Evolutionary conservation across 2,797 vertebrate species (phyloP).

Genomic region (Protonibea diacanthus): DNA sequence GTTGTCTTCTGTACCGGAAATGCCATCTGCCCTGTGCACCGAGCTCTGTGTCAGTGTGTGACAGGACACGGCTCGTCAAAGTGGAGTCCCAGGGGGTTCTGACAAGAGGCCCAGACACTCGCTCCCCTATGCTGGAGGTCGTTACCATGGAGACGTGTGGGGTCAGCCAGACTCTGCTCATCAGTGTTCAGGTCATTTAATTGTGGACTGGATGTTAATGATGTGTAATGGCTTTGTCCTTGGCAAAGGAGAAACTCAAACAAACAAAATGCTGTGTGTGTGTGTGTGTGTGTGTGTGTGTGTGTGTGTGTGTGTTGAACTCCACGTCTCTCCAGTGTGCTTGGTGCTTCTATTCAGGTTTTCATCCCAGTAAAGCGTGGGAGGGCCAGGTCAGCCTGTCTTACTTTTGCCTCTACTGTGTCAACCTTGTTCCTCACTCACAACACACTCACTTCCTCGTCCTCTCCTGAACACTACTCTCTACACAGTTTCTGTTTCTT

Average conservation of each 20-base stretch:
- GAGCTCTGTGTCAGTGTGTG: slow-evolving; percentile 71
- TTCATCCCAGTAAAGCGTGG: slow-evolving; percentile 63
- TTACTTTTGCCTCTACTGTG: slow-evolving; percentile 80
- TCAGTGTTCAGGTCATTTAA: slow-evolving; percentile 79
- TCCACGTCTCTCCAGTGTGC: neutral
- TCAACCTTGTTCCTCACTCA: slow-evolving; percentile 74
- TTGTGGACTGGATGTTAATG: slow-evolving; percentile 49
- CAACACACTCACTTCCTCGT: slow-evolving; percentile 64
- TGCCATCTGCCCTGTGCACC: slow-evolving; percentile 66
- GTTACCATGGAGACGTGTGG: slow-evolving; percentile 79
- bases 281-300: neutral
- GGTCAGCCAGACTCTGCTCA: slow-evolving; percentile 83
- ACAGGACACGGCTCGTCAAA: slow-evolving; percentile 65
- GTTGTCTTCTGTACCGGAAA: slow-evolving; percentile 72
- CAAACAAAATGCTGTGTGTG: neutral
- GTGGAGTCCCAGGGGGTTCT: slow-evolving; percentile 50
- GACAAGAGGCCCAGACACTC: slow-evolving; percentile 78
- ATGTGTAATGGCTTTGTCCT: slow-evolving; percentile 55
- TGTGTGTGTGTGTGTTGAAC: slow-evolving; percentile 15
- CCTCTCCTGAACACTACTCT: slow-evolving; percentile 14
- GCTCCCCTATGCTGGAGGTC: slow-evolving; percentile 81
- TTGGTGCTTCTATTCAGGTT: slow-evolving; percentile 53
- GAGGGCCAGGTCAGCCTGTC: slow-evolving; percentile 49
- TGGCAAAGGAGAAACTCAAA: slow-evolving; percentile 44
- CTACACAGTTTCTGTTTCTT: slow-evolving; percentile 1